Evolutionary conservation across 1,140 invertebrate species (phyloP), one percentile per base, ranked within the genome.

Genomic region (Doryteuthis pealeii): DNA sequence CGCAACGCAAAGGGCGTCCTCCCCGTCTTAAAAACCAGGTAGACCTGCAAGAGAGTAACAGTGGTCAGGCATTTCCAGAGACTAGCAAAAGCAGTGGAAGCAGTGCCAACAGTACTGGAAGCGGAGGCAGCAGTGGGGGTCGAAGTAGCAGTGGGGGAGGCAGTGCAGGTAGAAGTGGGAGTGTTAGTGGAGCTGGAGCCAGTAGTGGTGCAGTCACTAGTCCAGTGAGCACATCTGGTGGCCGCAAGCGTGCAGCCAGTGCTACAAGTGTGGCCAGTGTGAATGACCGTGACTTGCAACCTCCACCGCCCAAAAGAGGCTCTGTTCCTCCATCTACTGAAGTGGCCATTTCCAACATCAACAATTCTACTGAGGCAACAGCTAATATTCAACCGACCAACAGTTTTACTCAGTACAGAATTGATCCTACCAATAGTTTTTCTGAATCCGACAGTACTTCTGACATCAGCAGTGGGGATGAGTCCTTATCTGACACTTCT

Each of bases 361-460:
- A 22, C 18, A 62, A 62, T 62, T 62, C 54, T 22, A 18, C 5
- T 62, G 54, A 62, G 18, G 6, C 54, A 22, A 62, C 54, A n/a
- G 18, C 54, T n/a, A 62, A 62, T 28, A 22, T 62, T 22, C 26
- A n/a, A 28, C 80, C 80, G 18, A 80, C 83, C 26, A 83, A 84
- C 58, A 86, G 84, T 67, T 86, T 86, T 69, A 81, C 80, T 74
- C 74, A 75, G 18, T 86, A 86, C 66, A 72, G 85, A 67, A 77
- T 78, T 28, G 80, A 80, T 40, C 80, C 81, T 73, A 80, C 85
- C 18, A 75, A 80, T 32, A 84, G 82, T 71, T 84, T 82, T 0
- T 84, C 83, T 0, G 84, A 86, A 45, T 84, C 84, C 0, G 84
- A 86, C 40, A 83, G 81, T 68, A 81, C 82, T 18, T 83, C 83